Evolutionary conservation across 2,888 invertebrate genomes (phyloP), one percentile per base, ranked within the genome.

Genomic region (Philhelius pedissequus): DNA sequence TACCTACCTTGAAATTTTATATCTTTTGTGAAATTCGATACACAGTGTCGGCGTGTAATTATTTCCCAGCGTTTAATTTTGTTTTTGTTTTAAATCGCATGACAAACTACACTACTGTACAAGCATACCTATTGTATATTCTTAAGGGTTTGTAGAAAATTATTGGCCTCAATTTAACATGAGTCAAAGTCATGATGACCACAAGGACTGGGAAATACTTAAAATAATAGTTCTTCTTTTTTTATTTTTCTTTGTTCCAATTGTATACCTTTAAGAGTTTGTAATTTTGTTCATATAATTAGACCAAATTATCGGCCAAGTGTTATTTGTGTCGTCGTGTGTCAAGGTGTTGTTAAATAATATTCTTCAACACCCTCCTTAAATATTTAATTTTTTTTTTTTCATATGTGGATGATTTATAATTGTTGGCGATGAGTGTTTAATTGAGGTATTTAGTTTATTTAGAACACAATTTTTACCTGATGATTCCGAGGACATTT

Each of bases 171-270:
- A 75, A 77, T 64, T 64, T 15, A 20, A 15, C 7, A 48, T 82
- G 77, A 82, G 25, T 82, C 82, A 82, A 60, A 58, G 7, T n/a
- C n/a, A 18, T 25, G 22, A 22, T 13, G 22, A 48, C 15, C 18
- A n/a, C n/a, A 43, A 62, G 62, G 64, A 64, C 45, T 50, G 70
- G 71, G 71, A 68, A 76, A 76, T 82, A 45, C 76, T 58, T 4
- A 54, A 13, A 15, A 30, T 48, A 48, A 32, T n/a, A 20, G 4
- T 45, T 30, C 8, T 20, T 6, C 20, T 25, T 22, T 45, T 11
- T 15, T 40, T 56, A 38, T 22, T 25, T 45, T 35, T 54, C 30
- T 22, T 30, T 40, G 30, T 32, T 45, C 43, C 30, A 35, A 25
- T 11, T 38, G 38, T 5, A 35, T 20, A 18, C 22, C 6, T 52